Base-by-base conservation (phyloP, 1,140 invertebrate genomes). In the Ruditapes philippinarum region DNA sequence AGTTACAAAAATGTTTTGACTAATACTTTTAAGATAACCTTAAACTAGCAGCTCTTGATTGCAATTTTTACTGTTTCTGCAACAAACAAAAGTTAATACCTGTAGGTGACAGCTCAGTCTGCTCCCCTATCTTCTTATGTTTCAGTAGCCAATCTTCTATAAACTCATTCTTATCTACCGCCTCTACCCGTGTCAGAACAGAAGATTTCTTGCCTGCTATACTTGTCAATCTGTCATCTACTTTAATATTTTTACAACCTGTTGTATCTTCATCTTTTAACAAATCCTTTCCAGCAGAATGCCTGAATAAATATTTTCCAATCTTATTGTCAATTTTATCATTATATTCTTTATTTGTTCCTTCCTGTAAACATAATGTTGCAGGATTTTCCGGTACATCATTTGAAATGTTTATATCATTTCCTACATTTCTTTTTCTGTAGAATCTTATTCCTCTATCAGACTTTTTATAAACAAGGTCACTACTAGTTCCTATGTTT, bases 81-180 rank as follows among this genome's bases (percentile, higher is more conserved):
- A n/a, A n/a, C n/a, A 45, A 45, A 45, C 5, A 57, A 19, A 19
- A 57, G 7, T 9, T 9, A 7, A 57, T 70, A 70, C 65, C 65
- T 70, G 36, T 31, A 19, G 33, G 65, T 17, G 65, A 70, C 28
- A 38, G 36, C 22, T 38, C 65, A 1, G 4, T 3, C 9, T 36
- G 2, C n/a, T 28, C 73, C 17, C 42, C 42, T 49, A 31, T 76
- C 38, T 49, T 76, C 42, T 76, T 49, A 49, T 49, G 40, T 76
- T 45, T 76, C 42, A 76, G 45, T 28, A 76, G 49, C 73, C 73
- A 76, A n/a, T 76, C 42, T 17, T 76, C 22, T 31, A 76, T n/a
- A 40, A 49, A 76, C 19, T 49, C 11, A 25, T 76, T 19, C 49
- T 76, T 76, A 31, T 76, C 73, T 36, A 76, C 33, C 14, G 33